These are phyloP conservation scores for Lucilia cuprina DNA, from an alignment of 1,140 invertebrate genomes.

Conservation along the genomic window DNA sequence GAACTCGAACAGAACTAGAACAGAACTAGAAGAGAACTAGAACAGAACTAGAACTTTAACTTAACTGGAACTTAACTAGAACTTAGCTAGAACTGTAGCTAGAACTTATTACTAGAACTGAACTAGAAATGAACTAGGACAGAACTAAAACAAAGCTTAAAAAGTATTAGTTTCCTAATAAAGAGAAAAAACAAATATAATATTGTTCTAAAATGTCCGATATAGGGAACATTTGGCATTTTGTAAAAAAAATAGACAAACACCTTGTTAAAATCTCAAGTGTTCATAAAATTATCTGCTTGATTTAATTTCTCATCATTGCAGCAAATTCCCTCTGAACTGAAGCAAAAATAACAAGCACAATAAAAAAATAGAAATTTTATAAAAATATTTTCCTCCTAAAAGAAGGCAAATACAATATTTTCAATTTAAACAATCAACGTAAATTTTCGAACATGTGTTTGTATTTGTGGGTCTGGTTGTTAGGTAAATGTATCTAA, in stretches of 20 bases:
- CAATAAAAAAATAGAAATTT: not conserved
- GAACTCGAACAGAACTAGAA: too few species aligned
- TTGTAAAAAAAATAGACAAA: not conserved
- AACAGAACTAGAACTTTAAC: too few species aligned
- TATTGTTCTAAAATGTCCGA: too few species aligned
- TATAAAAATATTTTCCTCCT: not conserved
- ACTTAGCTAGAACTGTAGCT: too few species aligned
- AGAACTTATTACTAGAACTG: too few species aligned
- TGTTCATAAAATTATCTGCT: not conserved
- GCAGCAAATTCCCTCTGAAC: not conserved
- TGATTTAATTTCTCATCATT: not conserved
- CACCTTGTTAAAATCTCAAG: conserved; percentile 5
- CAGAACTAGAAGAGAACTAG: too few species aligned
- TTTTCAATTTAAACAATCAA: not conserved
- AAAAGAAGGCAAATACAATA: not conserved
- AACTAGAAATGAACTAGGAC: too few species aligned
- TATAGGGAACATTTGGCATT: not conserved
- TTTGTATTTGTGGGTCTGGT: not conserved
- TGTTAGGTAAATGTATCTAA: not conserved
- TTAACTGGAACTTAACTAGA: too few species aligned
- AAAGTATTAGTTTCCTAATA: too few species aligned
- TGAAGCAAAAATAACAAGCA: too few species aligned
- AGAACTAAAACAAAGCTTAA: too few species aligned
- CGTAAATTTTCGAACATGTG: not conserved
- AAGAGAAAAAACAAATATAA: too few species aligned